phyloP scores from a whole-genome alignment of 2,888 invertebrate genomes.

The Timandra comae region DNA sequence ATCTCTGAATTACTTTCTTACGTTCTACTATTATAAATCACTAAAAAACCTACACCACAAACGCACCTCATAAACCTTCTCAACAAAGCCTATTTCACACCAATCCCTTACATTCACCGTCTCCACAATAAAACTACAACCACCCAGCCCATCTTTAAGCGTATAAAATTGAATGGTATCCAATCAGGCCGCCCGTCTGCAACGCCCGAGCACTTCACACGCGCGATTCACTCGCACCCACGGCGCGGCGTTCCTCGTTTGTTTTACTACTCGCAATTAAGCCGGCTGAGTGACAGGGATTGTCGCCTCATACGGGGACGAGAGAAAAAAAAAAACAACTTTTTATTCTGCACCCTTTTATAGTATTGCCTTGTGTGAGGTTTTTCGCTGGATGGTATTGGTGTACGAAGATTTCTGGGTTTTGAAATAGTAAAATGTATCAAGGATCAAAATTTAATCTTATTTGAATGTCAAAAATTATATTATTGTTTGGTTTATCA shows the following conservation, averaged over 20 bases:
- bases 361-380: not conserved
- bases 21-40: too few relatives aligned
- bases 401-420: too few relatives aligned
- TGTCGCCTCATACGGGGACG: slow-evolving; percentile 51
- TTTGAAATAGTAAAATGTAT: too few relatives aligned
- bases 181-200: slow-evolving; percentile 32
- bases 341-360: slow-evolving; percentile 9
- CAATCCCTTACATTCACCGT: too few relatives aligned
- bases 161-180: slow-evolving; percentile 1
- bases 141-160: not conserved
- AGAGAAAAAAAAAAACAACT: slow-evolving; percentile 42
- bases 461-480: too few relatives aligned
- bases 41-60: too few relatives aligned
- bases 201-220: slow-evolving; percentile 28
- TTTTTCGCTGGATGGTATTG: too few relatives aligned
- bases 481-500: too few relatives aligned
- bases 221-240: slow-evolving; percentile 26
- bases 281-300: slow-evolving; percentile 70
- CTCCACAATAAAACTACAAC: too few relatives aligned
- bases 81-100: slow-evolving; percentile 6
- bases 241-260: slow-evolving; percentile 52
- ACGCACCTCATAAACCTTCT: not conserved
- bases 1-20: too few relatives aligned
- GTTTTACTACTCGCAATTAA: slow-evolving; percentile 73
- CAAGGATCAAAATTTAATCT: too few relatives aligned